Percentiles rank a stretch among this genome's conserved stretches.
phyloP scores from a whole-genome alignment of 1,140 invertebrate species.

The Pseudomyrmex flavicornis region DNA sequence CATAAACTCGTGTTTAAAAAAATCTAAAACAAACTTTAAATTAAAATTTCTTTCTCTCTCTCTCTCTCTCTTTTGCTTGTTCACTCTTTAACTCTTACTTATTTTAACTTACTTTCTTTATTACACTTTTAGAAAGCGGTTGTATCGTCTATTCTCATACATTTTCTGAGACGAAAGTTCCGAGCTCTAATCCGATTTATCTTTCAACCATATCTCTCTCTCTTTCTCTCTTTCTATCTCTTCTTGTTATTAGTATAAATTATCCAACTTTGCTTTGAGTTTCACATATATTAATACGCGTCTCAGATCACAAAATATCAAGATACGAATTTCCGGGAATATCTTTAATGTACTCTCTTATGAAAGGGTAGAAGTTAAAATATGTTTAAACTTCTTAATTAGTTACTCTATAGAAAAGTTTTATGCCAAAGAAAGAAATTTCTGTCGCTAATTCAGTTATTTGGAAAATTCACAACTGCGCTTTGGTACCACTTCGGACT shows the following conservation, averaged over 20 bases:
- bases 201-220: neutral
- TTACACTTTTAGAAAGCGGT: neutral
- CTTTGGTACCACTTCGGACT: no score
- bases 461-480: no score
- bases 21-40: no score
- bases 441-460: no score
- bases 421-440: no score
- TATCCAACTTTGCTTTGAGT: neutral
- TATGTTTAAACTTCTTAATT: neutral
- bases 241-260: neutral
- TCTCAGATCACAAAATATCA: neutral
- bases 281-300: neutral
- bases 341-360: no score
- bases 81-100: neutral
- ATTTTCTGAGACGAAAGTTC: neutral
- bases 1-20: no score
- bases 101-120: neutral
- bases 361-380: no score
- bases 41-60: no score
- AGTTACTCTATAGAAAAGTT: neutral
- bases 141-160: neutral
- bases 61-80: no score
- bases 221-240: no score
- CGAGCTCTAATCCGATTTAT: slow-evolving; percentile 22
- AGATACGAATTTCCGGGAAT: neutral